Evolutionary conservation across 2,113 vertebrate species (phyloP).

Genomic region (Colaptes auratus): DNA sequence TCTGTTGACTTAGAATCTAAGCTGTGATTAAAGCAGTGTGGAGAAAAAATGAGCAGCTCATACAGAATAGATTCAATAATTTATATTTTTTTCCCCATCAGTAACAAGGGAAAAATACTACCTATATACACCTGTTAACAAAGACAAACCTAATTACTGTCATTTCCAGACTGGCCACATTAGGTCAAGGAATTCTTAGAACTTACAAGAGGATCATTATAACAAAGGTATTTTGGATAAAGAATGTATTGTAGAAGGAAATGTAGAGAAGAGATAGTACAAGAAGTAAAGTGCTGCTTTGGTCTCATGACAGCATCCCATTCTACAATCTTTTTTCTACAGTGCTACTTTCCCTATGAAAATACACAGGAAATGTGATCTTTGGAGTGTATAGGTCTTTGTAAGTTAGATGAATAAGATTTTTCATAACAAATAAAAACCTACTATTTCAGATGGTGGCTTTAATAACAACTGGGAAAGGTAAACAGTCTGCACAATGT

Average conservation of each 20-base stretch:
- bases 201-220: neutral
- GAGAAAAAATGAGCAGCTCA: neutral
- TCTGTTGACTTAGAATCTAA: neutral
- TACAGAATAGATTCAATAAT: neutral
- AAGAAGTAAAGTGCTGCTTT: neutral
- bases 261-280: neutral
- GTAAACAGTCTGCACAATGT: neutral
- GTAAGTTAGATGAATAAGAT: neutral
- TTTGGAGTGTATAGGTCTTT: neutral
- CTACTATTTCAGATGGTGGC: neutral
- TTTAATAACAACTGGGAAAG: neutral
- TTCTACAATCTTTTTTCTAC: neutral
- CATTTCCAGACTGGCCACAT: neutral
- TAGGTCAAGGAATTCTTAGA: neutral
- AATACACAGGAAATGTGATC: neutral
- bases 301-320: neutral
- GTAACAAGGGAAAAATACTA: neutral
- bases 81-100: neutral
- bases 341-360: neutral
- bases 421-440: neutral
- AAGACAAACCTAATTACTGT: neutral
- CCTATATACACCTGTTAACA: fast-evolving
- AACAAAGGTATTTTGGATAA: neutral
- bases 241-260: neutral
- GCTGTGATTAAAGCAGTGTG: neutral